Percentiles rank a stretch among this genome's conserved stretches.
phyloP scores from a whole-genome alignment of 2,888 invertebrate genomes.

The Dilophus febrilis region DNA sequence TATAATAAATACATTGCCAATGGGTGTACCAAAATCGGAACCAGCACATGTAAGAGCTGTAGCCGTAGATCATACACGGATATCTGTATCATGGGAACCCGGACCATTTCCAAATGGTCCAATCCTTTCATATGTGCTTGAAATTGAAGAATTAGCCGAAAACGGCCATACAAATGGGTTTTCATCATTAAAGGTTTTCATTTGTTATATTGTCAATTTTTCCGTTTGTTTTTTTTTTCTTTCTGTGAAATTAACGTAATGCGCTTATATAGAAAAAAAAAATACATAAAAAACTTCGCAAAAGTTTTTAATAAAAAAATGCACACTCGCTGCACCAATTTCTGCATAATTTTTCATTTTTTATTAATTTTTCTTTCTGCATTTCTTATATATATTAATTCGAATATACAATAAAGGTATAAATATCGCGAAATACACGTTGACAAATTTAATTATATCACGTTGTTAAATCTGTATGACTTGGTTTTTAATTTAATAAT shows the following conservation, averaged over 20 bases:
- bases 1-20: slow-evolving; percentile 55
- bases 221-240: slow-evolving; percentile 2
- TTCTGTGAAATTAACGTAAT: not conserved
- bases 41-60: slow-evolving; percentile 58
- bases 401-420: too few relatives aligned
- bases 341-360: not conserved
- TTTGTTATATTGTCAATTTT: slow-evolving; percentile 1
- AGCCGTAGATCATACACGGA: slow-evolving; percentile 63
- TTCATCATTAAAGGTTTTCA: slow-evolving; percentile 44
- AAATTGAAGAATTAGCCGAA: slow-evolving; percentile 37
- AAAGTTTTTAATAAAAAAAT: not conserved
- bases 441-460: too few relatives aligned
- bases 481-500: too few relatives aligned
- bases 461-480: too few relatives aligned
- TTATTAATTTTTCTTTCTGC: too few relatives aligned
- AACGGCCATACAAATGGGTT: slow-evolving; percentile 33
- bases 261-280: too few relatives aligned
- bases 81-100: slow-evolving; percentile 77
- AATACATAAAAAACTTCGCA: too few relatives aligned
- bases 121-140: slow-evolving; percentile 67
- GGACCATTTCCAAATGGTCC: slow-evolving; percentile 79
- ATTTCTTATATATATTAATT: too few relatives aligned
- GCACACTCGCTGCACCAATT: not conserved
- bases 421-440: too few relatives aligned
- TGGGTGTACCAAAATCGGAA: slow-evolving; percentile 57